These are phyloP conservation scores for Epinotia bilunana DNA, from an alignment of 2,888 invertebrate species.

Conservation along the genomic window DNA sequence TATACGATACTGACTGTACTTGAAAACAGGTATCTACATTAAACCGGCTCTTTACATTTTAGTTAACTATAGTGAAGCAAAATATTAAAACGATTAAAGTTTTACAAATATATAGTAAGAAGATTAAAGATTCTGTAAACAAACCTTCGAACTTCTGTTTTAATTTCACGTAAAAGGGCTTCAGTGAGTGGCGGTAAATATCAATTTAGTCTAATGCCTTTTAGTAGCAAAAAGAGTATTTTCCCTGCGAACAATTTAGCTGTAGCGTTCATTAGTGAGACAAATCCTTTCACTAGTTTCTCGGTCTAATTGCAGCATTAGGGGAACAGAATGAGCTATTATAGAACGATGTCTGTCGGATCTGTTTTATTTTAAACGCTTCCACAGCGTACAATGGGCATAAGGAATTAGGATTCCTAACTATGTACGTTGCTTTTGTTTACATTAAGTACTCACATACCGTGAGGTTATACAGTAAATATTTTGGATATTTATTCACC, in stretches of 20 bases:
- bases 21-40: too few species aligned
- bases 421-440: slow-evolving; percentile 23
- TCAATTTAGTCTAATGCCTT: slow-evolving; percentile 65
- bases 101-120: neutral
- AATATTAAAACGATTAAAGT: too few species aligned
- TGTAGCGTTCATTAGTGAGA: slow-evolving; percentile 74
- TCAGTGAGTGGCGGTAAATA: slow-evolving; percentile 60
- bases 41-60: too few species aligned
- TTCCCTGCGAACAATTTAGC: slow-evolving; percentile 62
- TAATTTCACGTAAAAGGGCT: slow-evolving; percentile 61
- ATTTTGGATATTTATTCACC: neutral
- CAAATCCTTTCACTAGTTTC: slow-evolving; percentile 75
- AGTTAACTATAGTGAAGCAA: too few species aligned
- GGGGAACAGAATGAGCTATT: slow-evolving; percentile 72
- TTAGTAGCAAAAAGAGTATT: slow-evolving; percentile 58
- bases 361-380: slow-evolving; percentile 73
- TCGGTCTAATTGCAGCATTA: slow-evolving; percentile 77
- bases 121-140: slow-evolving; percentile 22
- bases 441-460: neutral
- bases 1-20: too few species aligned
- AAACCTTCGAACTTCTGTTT: slow-evolving; percentile 56
- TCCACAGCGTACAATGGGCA: slow-evolving; percentile 60
- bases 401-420: slow-evolving; percentile 36
- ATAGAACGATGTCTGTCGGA: slow-evolving; percentile 62
- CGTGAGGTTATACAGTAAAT: neutral